Evolutionary conservation across 2,888 invertebrate species (phyloP), one percentile per base, ranked within the genome.

Genomic region (Polydrusus tereticollis): DNA sequence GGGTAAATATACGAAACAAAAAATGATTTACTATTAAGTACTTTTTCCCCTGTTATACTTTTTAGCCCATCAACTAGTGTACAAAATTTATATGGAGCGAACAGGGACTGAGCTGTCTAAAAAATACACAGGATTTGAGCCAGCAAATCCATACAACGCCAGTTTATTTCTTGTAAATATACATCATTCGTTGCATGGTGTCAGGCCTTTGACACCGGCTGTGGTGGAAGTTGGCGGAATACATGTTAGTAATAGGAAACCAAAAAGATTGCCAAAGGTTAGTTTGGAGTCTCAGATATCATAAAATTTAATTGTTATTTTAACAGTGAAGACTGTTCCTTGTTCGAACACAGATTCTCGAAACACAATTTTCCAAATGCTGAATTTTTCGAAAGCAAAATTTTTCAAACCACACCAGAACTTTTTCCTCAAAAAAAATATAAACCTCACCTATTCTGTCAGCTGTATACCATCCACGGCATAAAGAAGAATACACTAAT

Each of bases 171-270:
- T 89, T 7, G 81, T 87, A 14, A 89, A 89, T 75, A 86, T 86
- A 1, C 86, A 88, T 76, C 77, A 76, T 58, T 74, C 74, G 57
- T 77, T 87, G 45, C 87, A 87, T 70, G 83, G 85, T 8, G 85
- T 87, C 8, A 81, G 84, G 73, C 86, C 87, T 0, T 73, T 85
- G 18, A 85, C 86, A 21, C 88, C 88, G 0, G 84, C 83, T 18
- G 80, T 87, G 12, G 83, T 88, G 1, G 88, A 89, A 82, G 85
- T 89, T 4, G 88, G 87, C 29, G 89, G 89, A 21, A 82, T 88
- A 65, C 88, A 89, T 82, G 81, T 89, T 78, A 87, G 83, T 62
- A 23, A 10, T 10, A 69, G 26, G 10, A 82, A 84, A 50, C 80
- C 65, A 6, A 78, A 77, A 21, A 63, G 55, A 62, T 66, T 81